Base-by-base conservation (phyloP, 2,797 vertebrate species). In the Pristis pectinata region DNA sequence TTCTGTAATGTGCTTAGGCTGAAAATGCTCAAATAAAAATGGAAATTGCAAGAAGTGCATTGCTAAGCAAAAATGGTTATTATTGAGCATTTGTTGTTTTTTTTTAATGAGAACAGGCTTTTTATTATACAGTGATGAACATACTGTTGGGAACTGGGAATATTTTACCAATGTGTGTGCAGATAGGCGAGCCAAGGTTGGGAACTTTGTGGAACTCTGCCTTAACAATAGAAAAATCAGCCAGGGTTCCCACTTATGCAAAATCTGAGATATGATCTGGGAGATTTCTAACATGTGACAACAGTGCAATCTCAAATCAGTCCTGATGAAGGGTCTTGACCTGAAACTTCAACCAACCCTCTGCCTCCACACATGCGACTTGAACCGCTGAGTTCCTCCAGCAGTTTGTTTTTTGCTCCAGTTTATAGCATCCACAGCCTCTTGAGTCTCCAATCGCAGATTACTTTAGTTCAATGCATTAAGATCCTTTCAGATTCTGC, bases 1-100 rank as follows among this genome's bases (percentile, higher is more conserved):
- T 95, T 76, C 95, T 95, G 95, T 85, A 89, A 91, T 94, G 94
- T 95, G 95, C 94, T 95, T 95, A 67, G 8, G 30, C 94, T 95
- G 94, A 41, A 95, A 95, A 95, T 89, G 27, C 30, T 0, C 95
- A 95, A 11, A 24, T 80, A 53, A 56, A 74, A 53, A 24, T 74
- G 44, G 30, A 74, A 72, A 41, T 49, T 76, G 30, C 24, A 49
- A 3, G 19, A 19, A 87, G 24, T 56, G 53, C 49, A 79, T 13
- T 2, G 77, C n/a, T 41, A 53, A 56, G 49, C 27, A 56, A 27
- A n/a, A 56, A 85, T 8, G 82, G 41, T 53, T 53, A 85, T 53
- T 85, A 53, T 24, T 44, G 44, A 85, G 19, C 44, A 1, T 53
- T 79, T 85, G 37, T 44, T n/a, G 53, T 49, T 49, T 49, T 49